Evolutionary conservation across 2,888 invertebrate species (phyloP).

Genomic region (Globia sparganii): DNA sequence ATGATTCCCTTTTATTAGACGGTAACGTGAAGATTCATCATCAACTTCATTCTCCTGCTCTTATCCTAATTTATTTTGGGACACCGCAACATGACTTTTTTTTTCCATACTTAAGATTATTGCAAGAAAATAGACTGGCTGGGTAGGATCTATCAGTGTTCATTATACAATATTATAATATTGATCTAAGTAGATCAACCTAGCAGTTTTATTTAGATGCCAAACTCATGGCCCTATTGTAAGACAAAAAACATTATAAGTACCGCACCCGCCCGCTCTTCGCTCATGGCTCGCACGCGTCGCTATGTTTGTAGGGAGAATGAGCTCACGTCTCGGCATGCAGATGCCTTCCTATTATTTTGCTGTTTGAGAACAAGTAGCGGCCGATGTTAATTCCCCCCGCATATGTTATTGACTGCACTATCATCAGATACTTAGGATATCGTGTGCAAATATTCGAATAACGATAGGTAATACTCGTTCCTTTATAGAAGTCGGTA

Average conservation of each 20-base stretch:
- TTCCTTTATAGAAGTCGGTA: neutral
- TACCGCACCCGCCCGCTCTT: neutral
- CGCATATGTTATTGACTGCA: constrained; percentile 32
- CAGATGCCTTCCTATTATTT: constrained; percentile 61
- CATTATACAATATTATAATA: neutral
- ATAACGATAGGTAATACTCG: neutral
- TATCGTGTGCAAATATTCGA: neutral
- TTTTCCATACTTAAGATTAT: neutral
- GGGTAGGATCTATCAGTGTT: neutral
- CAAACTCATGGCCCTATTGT: neutral
- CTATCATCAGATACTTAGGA: constrained; percentile 5
- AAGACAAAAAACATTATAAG: neutral
- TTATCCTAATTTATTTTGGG: neutral
- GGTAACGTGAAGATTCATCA: neutral
- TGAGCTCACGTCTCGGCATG: constrained; percentile 65
- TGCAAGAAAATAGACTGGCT: neutral
- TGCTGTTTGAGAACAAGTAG: constrained; percentile 38
- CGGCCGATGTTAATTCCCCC: constrained; percentile 34
- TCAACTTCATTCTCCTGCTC: neutral
- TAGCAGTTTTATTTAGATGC: neutral
- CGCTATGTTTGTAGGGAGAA: constrained; percentile 48
- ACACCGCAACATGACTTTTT: neutral
- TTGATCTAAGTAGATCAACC: neutral
- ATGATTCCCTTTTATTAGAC: neutral
- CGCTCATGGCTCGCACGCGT: neutral